Base-by-base conservation (phyloP, 2,797 vertebrate species). In the Anguilla pacifica region DNA sequence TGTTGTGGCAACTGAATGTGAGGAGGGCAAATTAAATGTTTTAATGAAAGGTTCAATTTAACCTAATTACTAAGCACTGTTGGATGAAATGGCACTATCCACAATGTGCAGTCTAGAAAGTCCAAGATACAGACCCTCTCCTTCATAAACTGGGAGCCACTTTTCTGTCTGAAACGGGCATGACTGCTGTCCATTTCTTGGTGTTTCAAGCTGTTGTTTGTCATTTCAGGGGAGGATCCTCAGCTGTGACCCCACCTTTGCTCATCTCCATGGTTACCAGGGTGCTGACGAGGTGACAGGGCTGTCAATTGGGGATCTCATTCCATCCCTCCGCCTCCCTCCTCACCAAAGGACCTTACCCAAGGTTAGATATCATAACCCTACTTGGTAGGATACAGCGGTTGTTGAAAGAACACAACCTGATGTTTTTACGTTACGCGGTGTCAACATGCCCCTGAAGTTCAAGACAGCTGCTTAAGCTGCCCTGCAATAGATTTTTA, bases 251-350 rank as follows among this genome's bases (percentile, higher is more conserved):
- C 88, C 92, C 28, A 93, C 95, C 15, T 99, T 98, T 92, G 97
- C 98, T 17, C 95, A 96, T 91, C 96, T 99, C 87, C 96, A 97
- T 90, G 98, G 97, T 88, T 98, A 97, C 89, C 87, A 93, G 51
- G 89, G 95, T 15, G 25, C 92, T 0, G 96, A 96, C 85, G 97
- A 97, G 59, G 89, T 98, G 93, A 93, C 94, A 11, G 97, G 98
- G 67, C 89, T 95, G 43, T 92, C 88, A 55, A 88, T 99, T 89
- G 94, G 94, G 87, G 94, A 97, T 86, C 91, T 98, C 89, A 97
- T 99, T 94, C 97, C 98, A 55, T 97, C 96, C 6, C 91, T 99
- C 90, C 96, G 96, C 92, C 96, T 99, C 87, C 97, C 97, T 0
- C 88, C 94, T 43, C 93, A 94, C 84, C 95, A 95, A 87, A 95